Evolutionary conservation across 2,888 invertebrate species (phyloP).

Genomic region (Mythimna ferrago): DNA sequence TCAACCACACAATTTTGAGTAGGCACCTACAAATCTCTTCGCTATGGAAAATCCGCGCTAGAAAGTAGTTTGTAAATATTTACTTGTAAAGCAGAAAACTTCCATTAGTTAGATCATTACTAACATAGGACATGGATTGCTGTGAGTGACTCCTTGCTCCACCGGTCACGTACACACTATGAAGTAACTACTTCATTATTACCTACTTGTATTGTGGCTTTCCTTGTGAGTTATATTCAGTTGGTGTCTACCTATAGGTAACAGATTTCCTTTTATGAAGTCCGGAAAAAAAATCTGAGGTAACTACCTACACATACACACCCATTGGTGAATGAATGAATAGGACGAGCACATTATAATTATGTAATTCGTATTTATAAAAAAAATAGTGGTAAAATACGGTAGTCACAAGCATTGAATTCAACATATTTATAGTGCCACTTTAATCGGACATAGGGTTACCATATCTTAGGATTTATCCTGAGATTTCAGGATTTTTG

Average conservation of each 20-base stretch:
- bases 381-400: no score
- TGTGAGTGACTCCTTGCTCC: slow-evolving; percentile 21
- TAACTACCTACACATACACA: not conserved
- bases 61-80: slow-evolving; percentile 47
- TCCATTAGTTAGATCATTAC: slow-evolving; percentile 33
- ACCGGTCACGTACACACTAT: slow-evolving; percentile 40
- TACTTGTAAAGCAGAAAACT: slow-evolving; percentile 22
- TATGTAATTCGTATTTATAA: no score
- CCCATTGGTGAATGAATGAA: no score
- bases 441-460: no score
- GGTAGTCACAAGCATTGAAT: not conserved
- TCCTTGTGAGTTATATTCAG: slow-evolving; percentile 11
- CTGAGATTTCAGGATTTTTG: no score
- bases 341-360: no score
- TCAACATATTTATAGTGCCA: not conserved
- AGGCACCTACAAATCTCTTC: slow-evolving; percentile 6
- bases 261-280: not conserved
- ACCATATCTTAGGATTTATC: no score
- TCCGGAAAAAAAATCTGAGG: not conserved
- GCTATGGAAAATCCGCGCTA: slow-evolving; percentile 35
- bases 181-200: not conserved
- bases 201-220: slow-evolving; percentile 12
- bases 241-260: not conserved
- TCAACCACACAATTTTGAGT: not conserved
- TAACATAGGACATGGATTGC: slow-evolving; percentile 3